Evolutionary conservation across 2,113 vertebrate species (phyloP), one percentile per base, ranked within the genome.

Genomic region (Aptenodytes forsteri): DNA sequence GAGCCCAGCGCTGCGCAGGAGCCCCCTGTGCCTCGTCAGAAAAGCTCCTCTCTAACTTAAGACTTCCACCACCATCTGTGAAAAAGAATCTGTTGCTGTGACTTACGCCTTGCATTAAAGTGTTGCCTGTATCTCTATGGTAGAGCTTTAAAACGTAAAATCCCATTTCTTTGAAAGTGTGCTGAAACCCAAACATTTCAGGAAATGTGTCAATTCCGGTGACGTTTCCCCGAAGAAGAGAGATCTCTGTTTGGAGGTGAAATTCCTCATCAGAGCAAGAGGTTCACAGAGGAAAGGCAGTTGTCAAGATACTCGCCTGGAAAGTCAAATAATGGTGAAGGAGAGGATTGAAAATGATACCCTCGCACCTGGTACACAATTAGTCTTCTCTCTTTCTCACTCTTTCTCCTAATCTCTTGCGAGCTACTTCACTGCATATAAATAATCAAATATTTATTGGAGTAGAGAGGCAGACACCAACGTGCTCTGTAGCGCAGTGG

Each of bases 1-100:
- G 10, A 84, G 47, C 56, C 50, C 80, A 27, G 71, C 0, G 0
- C 61, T 1, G 0, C 0, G 0, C 5, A 1, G 21, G n/a, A 73
- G 14, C 22, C 17, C 13, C 36, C 16, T 16, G 38, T 0, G 0
- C 84, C 49, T 66, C 1, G 0, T 44, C 67, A 27, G 30, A 71
- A 27, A 76, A 61, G 27, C 73, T 88, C 20, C 44, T 23, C 52
- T 17, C 77, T 44, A 38, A 26, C 14, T 50, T 49, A 27, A 42
- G 32, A 25, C 36, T 44, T 55, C 38, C 11, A 11, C 47, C 54
- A 18, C 47, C 4, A 0, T 20, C 36, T 16, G 0, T 26, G 62
- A 32, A 44, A 52, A 26, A 58, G 64, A 42, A 71, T 55, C 42
- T 73, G 61, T 65, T 4, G 3, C 69, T 47, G 8, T 55, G 70